phyloP scores from a whole-genome alignment of 2,888 invertebrate species.

The Tachina lurida region DNA sequence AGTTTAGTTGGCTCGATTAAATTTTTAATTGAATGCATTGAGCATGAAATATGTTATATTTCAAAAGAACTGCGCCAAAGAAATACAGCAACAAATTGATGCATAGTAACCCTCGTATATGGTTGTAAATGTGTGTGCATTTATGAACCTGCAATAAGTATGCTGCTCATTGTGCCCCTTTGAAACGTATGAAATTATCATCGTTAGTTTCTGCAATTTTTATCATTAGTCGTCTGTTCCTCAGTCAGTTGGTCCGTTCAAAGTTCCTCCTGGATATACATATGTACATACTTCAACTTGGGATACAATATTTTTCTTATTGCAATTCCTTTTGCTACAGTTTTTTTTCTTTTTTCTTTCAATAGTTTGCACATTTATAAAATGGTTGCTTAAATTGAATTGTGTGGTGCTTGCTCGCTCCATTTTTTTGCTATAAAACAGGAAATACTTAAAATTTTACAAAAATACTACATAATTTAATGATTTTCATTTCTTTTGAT shows the following conservation, averaged over 20 bases:
- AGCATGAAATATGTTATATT: no score
- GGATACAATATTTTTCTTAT: conserved; percentile 18
- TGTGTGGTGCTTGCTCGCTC: conserved; percentile 42
- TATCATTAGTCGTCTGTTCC: conserved; percentile 50
- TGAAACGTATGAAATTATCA: conserved; percentile 66
- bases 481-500: background rate
- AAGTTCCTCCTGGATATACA: conserved; percentile 6
- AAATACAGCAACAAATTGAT: no score
- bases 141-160: conserved; percentile 6
- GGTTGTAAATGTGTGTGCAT: background rate
- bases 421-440: conserved; percentile 64
- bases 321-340: background rate
- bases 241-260: conserved; percentile 1
- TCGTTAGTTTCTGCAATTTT: conserved; percentile 65
- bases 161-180: conserved; percentile 37
- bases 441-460: conserved; percentile 67
- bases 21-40: no score
- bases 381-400: conserved; percentile 67
- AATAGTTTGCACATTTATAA: conserved; percentile 42
- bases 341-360: conserved; percentile 1
- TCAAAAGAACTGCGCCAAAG: no score
- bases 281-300: background rate
- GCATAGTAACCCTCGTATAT: conserved; percentile 15
- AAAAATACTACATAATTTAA: conserved; percentile 50
- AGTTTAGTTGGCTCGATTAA: no score